These are phyloP conservation scores for Periplaneta americana DNA, from an alignment of 1,140 invertebrate species.

Conservation along the genomic window DNA sequence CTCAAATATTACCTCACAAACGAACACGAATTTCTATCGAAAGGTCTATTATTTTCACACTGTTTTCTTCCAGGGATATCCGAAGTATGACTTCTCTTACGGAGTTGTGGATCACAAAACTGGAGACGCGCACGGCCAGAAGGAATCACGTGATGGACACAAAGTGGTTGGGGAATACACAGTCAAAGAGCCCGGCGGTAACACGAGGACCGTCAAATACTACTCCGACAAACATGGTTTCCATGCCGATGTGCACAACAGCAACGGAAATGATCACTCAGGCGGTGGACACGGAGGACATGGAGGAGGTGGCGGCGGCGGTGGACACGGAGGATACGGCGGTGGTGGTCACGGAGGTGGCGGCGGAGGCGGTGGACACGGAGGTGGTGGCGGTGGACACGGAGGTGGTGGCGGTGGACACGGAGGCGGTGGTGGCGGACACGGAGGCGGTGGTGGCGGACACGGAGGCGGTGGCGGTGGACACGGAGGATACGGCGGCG, in stretches of 20 bases:
- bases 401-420: no score
- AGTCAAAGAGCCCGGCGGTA: conserved; percentile 45
- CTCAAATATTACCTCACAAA: no score
- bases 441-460: no score
- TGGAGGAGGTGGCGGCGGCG: conserved; percentile 26
- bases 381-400: no score
- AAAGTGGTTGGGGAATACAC: conserved; percentile 27
- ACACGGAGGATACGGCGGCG: no score
- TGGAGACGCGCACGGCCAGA: conserved; percentile 22
- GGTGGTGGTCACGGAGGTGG: neutral
- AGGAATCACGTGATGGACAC: conserved; percentile 16
- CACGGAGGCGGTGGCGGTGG: no score
- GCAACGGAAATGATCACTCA: conserved; percentile 1
- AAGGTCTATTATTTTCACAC: no score
- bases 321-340: neutral
- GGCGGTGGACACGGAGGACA: conserved; percentile 23
- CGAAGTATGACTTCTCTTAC: conserved; percentile 23
- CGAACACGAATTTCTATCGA: no score
- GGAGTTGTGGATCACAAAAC: conserved; percentile 21
- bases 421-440: no score
- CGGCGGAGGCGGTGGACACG: neutral
- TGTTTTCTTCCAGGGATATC: no score
- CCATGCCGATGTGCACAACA: conserved; percentile 6
- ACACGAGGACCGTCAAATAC: conserved; percentile 37
- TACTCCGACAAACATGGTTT: conserved; percentile 32